phyloP scores from a whole-genome alignment of 2,797 vertebrate genomes.

The Microctenopoma steveboyesi region DNA sequence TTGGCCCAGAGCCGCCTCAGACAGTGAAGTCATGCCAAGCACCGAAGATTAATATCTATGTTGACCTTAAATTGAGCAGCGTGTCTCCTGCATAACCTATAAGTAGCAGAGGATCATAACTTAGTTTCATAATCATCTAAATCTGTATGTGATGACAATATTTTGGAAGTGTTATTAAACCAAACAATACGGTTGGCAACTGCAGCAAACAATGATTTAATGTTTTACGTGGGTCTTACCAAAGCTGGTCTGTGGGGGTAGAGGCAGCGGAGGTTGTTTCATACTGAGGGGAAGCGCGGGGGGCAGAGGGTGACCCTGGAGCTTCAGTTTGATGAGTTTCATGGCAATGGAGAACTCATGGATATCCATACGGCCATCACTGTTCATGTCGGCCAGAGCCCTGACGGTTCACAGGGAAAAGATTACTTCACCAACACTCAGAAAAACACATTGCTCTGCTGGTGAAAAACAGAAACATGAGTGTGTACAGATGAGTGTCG shows the following conservation, averaged over 20 bases:
- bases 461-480: neutral
- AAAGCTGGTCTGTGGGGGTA: conserved; percentile 84
- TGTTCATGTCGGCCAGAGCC: conserved; percentile 98
- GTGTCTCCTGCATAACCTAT: neutral
- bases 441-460: neutral
- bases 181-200: neutral
- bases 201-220: neutral
- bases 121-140: neutral
- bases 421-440: neutral
- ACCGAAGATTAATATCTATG: conserved; percentile 7
- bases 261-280: conserved; percentile 89
- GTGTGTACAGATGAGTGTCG: neutral
- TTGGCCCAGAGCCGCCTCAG: neutral
- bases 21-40: neutral
- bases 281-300: conserved; percentile 90
- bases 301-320: conserved; percentile 96
- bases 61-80: conserved; percentile 14
- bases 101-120: neutral
- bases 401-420: conserved; percentile 69
- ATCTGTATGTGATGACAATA: neutral
- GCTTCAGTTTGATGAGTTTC: conserved; percentile 98
- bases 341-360: conserved; percentile 98
- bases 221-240: conserved; percentile 79
- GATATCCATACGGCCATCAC: conserved; percentile 96
- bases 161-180: neutral